Base-by-base conservation (phyloP, 2,113 vertebrate genomes). In the Poecile atricapillus region DNA sequence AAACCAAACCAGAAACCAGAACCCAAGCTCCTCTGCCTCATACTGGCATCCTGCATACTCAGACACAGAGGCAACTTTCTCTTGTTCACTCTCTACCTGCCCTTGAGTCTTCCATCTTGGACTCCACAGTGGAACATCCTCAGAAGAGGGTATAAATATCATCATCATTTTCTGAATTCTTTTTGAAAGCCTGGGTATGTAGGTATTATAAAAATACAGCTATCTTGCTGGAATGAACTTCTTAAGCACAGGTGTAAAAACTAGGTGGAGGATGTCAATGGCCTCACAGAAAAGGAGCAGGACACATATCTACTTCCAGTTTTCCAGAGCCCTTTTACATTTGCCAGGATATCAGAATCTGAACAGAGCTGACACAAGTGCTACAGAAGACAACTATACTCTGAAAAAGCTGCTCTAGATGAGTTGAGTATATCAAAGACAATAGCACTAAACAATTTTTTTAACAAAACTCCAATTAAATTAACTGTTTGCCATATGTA, bases 31-130 rank as follows among this genome's bases (percentile, higher is more conserved):
- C 33, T 75, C 71, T 83, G 59, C 33, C 35, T 73, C 60, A 71
- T 14, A 52, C 17, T 35, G 62, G 43, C 9, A 4, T 69, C n/a
- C 69, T 58, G 27, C 59, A 62, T 7, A 24, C 21, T 53, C 37
- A 44, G 28, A 62, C 18, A 68, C 0, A 0, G 33, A 71, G 62
- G 17, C 31, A 83, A 28, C 16, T 83, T 67, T 17, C 2, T 7
- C 56, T 71, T 75, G 7, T 12, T 75, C n/a, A 33, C 43, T 46
- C 53, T 71, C 43, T 20, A 22, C 17, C 39, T 62, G n/a, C 19
- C 18, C 11, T 43, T 46, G 20, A 75, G 15, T 35, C 47, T 79
- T 92, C 35, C 47, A 22, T 39, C 65, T 87, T 59, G 68, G 53
- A 87, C 27, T 90, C 39, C 60, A 53, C 9, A 52, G 25, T 13